Evolutionary conservation across 2,888 invertebrate species (phyloP).

Genomic region (Synergus laeviventris): DNA sequence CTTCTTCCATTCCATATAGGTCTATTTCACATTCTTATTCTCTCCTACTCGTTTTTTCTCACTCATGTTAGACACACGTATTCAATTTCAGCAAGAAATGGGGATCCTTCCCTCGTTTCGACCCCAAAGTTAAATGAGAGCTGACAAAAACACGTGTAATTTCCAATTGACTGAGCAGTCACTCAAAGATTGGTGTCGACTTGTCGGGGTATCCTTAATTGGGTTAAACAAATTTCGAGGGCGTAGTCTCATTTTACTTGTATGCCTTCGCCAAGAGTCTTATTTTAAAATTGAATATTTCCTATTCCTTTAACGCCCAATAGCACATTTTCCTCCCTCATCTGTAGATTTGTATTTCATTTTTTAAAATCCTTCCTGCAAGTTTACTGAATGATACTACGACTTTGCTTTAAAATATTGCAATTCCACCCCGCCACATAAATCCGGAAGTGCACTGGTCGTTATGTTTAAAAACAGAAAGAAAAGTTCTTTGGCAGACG

Average conservation of each 20-base stretch:
- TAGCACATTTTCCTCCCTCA: neutral
- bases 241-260: conserved; percentile 20
- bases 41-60: conserved; percentile 48
- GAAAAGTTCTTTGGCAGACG: conserved; percentile 45
- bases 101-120: conserved; percentile 44
- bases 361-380: neutral
- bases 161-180: conserved; percentile 67
- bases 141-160: conserved; percentile 72
- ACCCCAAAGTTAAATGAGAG: conserved; percentile 60
- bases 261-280: conserved; percentile 20
- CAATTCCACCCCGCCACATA: conserved; percentile 39
- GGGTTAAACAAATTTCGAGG: conserved; percentile 64
- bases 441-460: neutral
- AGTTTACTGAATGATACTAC: conserved; percentile 52
- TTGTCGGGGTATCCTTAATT: conserved; percentile 58
- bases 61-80: conserved; percentile 55
- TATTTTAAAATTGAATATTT: neutral
- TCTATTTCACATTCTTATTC: conserved; percentile 44
- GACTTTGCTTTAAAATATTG: conserved; percentile 52
- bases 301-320: too few species aligned
- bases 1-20: conserved; percentile 47
- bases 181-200: conserved; percentile 61
- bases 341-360: neutral
- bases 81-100: conserved; percentile 29
- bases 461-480: conserved; percentile 40